phyloP scores from a whole-genome alignment of 2,888 invertebrate species.

The Aleiodes alternator region DNA sequence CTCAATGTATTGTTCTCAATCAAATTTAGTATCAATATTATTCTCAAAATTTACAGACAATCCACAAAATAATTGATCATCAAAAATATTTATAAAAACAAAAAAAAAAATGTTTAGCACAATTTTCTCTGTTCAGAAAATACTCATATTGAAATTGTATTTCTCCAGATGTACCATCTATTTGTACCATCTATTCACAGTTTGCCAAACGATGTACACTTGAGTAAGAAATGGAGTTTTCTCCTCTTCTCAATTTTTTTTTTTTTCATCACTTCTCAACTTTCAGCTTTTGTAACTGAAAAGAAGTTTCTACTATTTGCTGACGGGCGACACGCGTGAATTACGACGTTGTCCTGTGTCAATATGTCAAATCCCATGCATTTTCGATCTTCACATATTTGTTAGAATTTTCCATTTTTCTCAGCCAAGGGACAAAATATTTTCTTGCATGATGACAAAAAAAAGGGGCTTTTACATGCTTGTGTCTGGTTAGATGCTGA shows the following conservation, averaged over 20 bases:
- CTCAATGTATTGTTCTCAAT: too few species aligned
- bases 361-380: constrained; percentile 59
- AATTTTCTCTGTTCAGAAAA: not conserved
- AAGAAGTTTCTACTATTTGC: constrained; percentile 63
- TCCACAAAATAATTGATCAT: too few species aligned
- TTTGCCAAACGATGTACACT: constrained; percentile 38
- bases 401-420: not conserved
- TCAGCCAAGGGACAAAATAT: too few species aligned
- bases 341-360: constrained; percentile 66
- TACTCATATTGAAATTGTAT: constrained; percentile 8
- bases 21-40: too few species aligned
- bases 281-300: constrained; percentile 33
- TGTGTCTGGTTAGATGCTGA: too few species aligned
- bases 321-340: constrained; percentile 63
- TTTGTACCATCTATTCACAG: constrained; percentile 31
- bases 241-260: not conserved
- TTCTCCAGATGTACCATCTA: not conserved
- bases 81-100: not conserved
- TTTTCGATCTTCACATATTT: constrained; percentile 14
- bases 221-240: constrained; percentile 26
- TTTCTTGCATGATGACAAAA: too few species aligned
- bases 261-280: not conserved
- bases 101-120: not conserved
- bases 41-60: too few species aligned
- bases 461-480: too few species aligned